phyloP scores from a whole-genome alignment of 2,888 invertebrate genomes.

The Zygothrica quintamaculata region DNA sequence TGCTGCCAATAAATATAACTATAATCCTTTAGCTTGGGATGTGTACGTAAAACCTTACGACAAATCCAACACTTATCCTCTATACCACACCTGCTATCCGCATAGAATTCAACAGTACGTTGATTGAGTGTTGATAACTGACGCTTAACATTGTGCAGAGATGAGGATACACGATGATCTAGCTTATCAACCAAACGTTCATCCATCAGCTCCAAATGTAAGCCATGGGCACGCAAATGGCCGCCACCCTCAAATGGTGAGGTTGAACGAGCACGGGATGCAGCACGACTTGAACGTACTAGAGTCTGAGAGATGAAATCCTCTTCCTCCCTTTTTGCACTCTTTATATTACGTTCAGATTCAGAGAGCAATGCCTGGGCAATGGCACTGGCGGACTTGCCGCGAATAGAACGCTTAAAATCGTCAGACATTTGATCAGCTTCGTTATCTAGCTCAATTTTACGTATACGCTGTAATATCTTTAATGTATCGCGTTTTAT shows the following conservation, averaged over 20 bases:
- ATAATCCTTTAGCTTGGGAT: constrained; percentile 83
- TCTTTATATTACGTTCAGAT: constrained; percentile 85
- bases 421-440: constrained; percentile 85
- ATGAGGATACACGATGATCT: constrained; percentile 84
- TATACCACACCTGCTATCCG: constrained; percentile 84
- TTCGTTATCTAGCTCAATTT: constrained; percentile 85
- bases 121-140: constrained; percentile 83
- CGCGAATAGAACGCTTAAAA: constrained; percentile 86
- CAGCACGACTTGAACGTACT: constrained; percentile 80
- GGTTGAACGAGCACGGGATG: constrained; percentile 78
- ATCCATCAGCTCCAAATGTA: constrained; percentile 83
- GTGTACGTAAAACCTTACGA: constrained; percentile 83
- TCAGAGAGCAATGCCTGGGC: constrained; percentile 88
- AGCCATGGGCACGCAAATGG: constrained; percentile 72
- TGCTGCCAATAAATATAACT: constrained; percentile 78
- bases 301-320: constrained; percentile 79
- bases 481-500: constrained; percentile 85
- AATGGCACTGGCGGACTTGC: constrained; percentile 91
- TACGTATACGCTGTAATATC: constrained; percentile 81
- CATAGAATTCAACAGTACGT: constrained; percentile 83
- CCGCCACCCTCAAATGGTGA: constrained; percentile 67
- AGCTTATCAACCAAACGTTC: constrained; percentile 84
- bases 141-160: constrained; percentile 83
- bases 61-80: constrained; percentile 84
- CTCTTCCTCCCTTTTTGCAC: constrained; percentile 80